phyloP scores from a whole-genome alignment of 2,888 invertebrate genomes.

The Operophtera brumata region DNA sequence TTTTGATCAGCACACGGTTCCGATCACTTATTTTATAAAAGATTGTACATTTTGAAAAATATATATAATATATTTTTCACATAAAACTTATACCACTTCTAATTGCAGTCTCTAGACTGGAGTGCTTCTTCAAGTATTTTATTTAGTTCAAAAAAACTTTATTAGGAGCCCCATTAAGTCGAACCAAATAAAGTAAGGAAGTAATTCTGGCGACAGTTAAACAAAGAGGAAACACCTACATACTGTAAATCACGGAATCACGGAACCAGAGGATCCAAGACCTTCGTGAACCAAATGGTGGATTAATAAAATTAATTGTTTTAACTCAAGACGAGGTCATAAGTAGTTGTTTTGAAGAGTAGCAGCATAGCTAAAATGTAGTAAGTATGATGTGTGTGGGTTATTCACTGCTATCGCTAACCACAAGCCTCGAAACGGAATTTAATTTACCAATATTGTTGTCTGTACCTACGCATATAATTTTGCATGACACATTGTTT shows the following conservation, averaged over 20 bases:
- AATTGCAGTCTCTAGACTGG: background rate
- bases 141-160: too few relatives aligned
- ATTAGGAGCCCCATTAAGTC: too few relatives aligned
- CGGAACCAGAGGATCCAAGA: constrained; percentile 16
- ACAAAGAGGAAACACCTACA: constrained; percentile 19
- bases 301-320: constrained; percentile 18
- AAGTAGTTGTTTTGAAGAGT: constrained; percentile 5
- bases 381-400: constrained; percentile 12
- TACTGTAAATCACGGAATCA: constrained; percentile 19
- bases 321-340: constrained; percentile 22
- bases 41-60: too few relatives aligned
- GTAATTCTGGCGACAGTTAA: too few relatives aligned
- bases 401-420: constrained; percentile 9
- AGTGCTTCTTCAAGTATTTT: background rate
- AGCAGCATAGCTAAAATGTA: background rate
- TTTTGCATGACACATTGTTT: background rate
- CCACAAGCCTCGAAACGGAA: constrained; percentile 2
- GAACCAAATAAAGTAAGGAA: too few relatives aligned
- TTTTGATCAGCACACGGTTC: too few relatives aligned
- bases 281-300: constrained; percentile 21
- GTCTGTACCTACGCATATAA: background rate
- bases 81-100: too few relatives aligned
- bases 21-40: too few relatives aligned
- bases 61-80: too few relatives aligned
- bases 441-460: background rate